These are phyloP conservation scores for Nephrotoma appendiculata DNA, from an alignment of 2,888 invertebrate species.

Conservation along the genomic window DNA sequence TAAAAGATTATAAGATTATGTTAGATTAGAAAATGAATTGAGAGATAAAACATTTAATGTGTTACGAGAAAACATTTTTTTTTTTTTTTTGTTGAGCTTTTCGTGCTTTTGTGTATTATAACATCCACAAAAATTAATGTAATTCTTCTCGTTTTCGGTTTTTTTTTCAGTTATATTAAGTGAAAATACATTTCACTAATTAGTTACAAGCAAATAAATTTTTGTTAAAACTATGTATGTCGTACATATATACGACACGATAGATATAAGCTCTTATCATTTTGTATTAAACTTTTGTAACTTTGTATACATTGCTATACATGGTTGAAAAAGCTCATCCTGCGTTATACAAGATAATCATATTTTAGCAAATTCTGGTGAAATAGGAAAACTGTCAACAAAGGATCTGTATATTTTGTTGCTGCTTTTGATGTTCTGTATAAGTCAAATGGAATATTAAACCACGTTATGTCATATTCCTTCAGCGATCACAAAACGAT, in stretches of 20 bases:
- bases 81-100: neutral
- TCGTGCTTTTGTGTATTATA: neutral
- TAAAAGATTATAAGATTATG: neutral
- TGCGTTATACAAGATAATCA: neutral
- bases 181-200: neutral
- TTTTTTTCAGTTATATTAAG: neutral
- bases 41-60: neutral
- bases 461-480: neutral
- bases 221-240: neutral
- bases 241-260: neutral
- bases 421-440: neutral
- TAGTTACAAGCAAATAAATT: neutral
- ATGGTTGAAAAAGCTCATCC: neutral
- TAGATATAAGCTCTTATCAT: neutral
- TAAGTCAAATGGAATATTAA: neutral
- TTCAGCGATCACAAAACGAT: neutral
- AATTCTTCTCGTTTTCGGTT: neutral
- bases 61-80: neutral
- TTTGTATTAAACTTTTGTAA: neutral
- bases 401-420: neutral
- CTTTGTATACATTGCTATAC: neutral
- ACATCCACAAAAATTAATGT: neutral
- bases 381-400: neutral
- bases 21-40: neutral
- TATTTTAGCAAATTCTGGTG: neutral